Evolutionary conservation across 1,140 invertebrate species (phyloP).

Genomic region (Pteromalus puparum): DNA sequence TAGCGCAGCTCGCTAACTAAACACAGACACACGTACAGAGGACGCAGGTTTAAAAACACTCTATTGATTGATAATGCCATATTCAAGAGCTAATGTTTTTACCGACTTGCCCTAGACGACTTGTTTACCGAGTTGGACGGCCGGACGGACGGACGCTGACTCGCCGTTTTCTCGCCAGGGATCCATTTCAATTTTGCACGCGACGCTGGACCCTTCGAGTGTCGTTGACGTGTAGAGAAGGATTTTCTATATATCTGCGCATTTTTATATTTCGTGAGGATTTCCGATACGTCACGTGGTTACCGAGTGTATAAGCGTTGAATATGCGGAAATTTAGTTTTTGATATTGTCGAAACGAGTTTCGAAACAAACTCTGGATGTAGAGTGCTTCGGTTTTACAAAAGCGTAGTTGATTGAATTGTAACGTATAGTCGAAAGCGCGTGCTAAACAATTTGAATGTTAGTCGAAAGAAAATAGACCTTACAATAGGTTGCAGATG

Average conservation of each 20-base stretch:
- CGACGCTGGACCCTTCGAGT: neutral
- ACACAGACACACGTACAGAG: neutral
- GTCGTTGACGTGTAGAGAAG: neutral
- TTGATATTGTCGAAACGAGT: neutral
- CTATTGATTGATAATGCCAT: conserved; percentile 22
- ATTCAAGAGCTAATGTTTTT: neutral
- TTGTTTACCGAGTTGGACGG: neutral
- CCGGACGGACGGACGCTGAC: neutral
- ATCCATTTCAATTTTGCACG: neutral
- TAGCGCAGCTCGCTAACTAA: neutral
- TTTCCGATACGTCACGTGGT: no score
- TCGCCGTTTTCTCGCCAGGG: neutral
- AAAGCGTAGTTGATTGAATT: no score
- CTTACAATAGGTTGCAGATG: no score
- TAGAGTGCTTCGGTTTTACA: no score
- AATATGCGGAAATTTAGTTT: neutral
- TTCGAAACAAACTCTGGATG: no score
- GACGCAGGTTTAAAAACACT: neutral
- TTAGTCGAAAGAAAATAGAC: no score
- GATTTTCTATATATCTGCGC: no score
- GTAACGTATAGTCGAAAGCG: no score
- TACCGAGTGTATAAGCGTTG: no score
- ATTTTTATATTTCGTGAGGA: no score
- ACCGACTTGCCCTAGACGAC: neutral
- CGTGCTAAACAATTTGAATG: no score